Percentiles rank a stretch among this genome's conserved stretches.
These are phyloP conservation scores for Lasiurus cinereus DNA, from an alignment of 2,113 vertebrate genomes.

Conservation along the genomic window DNA sequence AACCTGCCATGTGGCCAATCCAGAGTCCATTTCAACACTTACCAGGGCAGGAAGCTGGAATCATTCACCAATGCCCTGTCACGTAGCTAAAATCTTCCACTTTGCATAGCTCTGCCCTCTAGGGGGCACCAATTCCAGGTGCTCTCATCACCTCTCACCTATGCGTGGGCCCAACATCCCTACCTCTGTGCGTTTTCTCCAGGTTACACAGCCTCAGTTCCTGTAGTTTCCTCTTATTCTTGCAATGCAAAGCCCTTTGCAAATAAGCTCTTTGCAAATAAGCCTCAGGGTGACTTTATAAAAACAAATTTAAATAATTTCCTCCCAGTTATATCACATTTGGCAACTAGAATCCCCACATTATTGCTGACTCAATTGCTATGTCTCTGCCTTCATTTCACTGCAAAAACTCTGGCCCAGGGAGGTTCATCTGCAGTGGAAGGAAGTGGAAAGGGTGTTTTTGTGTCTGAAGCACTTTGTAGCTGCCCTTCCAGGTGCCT, in stretches of 20 bases:
- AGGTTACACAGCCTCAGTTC: neutral
- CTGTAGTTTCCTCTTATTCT: neutral
- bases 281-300: neutral
- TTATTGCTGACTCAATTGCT: neutral
- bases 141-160: neutral
- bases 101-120: no score
- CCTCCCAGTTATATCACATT: neutral
- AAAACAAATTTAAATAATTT: slow-evolving; percentile 60
- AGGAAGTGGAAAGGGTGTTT: neutral
- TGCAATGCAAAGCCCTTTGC: neutral
- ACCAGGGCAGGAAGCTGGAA: neutral
- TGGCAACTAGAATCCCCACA: neutral
- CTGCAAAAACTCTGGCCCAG: neutral
- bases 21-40: neutral
- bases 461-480: neutral
- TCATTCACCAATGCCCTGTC: neutral
- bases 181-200: neutral
- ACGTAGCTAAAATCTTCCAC: fast-evolving
- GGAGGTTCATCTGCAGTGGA: neutral
- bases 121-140: neutral
- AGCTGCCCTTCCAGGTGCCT: neutral
- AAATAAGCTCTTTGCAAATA: slow-evolving; percentile 54
- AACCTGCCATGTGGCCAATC: neutral
- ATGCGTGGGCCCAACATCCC: neutral
- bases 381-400: neutral